Conservation (phyloP, 2,888 invertebrate species). For the Lepidocyrtinus sp. region DNA sequence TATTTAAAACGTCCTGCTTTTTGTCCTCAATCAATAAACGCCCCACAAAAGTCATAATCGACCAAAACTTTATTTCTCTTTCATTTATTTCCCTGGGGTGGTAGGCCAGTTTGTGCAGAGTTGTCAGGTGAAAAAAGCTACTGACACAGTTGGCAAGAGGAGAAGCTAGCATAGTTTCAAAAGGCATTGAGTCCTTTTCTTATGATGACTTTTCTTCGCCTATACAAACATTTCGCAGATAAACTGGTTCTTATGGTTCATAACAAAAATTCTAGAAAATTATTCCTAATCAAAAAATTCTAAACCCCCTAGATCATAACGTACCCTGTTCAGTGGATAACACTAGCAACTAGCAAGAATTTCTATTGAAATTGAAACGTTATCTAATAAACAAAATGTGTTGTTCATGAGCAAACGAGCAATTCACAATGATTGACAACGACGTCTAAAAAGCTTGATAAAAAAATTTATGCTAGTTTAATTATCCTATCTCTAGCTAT, state of each 20-base stretch:
- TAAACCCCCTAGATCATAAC: too few relatives aligned
- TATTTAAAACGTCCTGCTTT: neutral
- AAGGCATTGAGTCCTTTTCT: too few relatives aligned
- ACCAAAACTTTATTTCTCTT: conserved; percentile 26
- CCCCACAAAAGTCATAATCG: conserved; percentile 5
- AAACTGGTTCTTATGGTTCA: conserved; percentile 7
- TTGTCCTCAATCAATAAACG: conserved; percentile 39
- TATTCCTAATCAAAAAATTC: too few relatives aligned
- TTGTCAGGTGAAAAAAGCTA: conserved; percentile 25
- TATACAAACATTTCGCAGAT: neutral
- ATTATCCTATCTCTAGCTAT: neutral
- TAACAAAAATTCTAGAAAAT: too few relatives aligned
- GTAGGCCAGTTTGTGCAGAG: neutral
- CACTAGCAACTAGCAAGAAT: too few relatives aligned
- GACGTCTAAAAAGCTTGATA: neutral
- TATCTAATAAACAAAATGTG: conserved; percentile 1
- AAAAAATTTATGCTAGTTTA: neutral
- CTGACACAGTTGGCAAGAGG: conserved; percentile 51
- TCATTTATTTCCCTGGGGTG: conserved; percentile 32
- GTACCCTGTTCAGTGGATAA: too few relatives aligned
- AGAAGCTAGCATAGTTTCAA: conserved; percentile 15
- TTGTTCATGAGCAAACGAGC: neutral
- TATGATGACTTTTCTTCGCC: too few relatives aligned
- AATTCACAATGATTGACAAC: neutral
- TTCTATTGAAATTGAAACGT: neutral